Base-by-base conservation (phyloP, 64 coral and sea anemone species). In the Anthopleura sola region DNA sequence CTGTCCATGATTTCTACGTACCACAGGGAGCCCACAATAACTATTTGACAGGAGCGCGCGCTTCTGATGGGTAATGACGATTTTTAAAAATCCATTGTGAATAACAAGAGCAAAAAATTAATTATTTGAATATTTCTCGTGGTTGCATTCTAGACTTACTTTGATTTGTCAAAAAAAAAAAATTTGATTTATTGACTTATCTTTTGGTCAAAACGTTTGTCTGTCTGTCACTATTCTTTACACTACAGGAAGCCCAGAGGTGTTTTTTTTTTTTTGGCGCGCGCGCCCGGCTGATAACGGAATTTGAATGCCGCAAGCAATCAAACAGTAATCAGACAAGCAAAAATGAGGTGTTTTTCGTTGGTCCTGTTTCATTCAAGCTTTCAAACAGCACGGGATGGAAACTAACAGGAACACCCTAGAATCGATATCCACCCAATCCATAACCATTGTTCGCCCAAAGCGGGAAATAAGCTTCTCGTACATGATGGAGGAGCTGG, bases 401-500 rank as follows among this genome's bases (percentile, higher is more conserved):
- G 66, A 71, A 71, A 2, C 66, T 16, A 32, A 3, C 66, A 31
- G n/a, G n/a, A n/a, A 5, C 66, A 71, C 29, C 66, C 58, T 23
- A 62, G 58, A n/a, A 62, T 62, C 58, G 1, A 62, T 21, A 21
- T 62, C 58, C 19, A 71, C 29, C 13, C 66, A 71, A 34, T 16
- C 26, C 24, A 71, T 71, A 71, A 71, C n/a, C n/a, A 71, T 0
- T 28, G 0, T 32, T 33, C 66, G 26, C 2, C 78, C 78, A 48
- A 46, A 81, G 10, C 37, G 78, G 24, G 40, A 46, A 38, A 14
- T n/a, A 10, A 26, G 49, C 29, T 55, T 83, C 29, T 34, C 82
- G 26, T 28, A 55, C 46, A 69, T 86, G 23, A 60, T 87, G 60
- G 85, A 87, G 58, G 85, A 31, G 5, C 20, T 87, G 33, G 80